Evolutionary conservation across 1,140 invertebrate species (phyloP), one percentile per base, ranked within the genome.

Genomic region (Drosophila lini): DNA sequence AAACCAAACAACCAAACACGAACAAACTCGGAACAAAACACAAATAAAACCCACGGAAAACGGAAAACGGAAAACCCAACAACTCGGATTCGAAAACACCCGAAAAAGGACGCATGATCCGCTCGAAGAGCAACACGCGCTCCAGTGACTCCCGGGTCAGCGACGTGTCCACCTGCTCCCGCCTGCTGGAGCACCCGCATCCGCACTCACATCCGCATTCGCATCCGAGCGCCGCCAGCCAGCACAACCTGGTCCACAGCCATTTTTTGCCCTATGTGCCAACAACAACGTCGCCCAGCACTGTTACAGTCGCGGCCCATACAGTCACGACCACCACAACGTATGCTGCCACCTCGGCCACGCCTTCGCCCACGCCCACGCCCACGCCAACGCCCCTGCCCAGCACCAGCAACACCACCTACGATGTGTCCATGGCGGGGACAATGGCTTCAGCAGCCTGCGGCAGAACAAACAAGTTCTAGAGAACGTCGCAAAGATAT

Each of bases 121-220:
- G 91, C 44, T 92, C 91, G 25, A 92, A 92, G 68, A 92, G 91
- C 77, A 92, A 92, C 62, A 92, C 91, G 41, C 85, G 91, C 44
- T 92, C 91, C 45, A 92, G 90, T 64, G 91, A 92, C 50, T 92
- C 91, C 48, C 88, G 91, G 44, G 89, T 92, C 64, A 92, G 91
- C 62, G 91, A 92, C 65, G 91, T 88, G 25, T 92, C 91, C 48
- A 92, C 84, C 77, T 91, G 90, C 58, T 92, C 91, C 47, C 78
- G 91, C 42, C 61, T 91, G 62, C 88, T 92, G 80, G 91, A 92
- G 74, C 91, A 55, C 34, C 52, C 52, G 52, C 52, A 55, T 55
- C 52, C 34, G 34, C 52, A 55, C 19, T 38, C 50, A 15, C 50
- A 53, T 38, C 13, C 52, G 34, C 52, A 55, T 55, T 7, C 52